Percentiles rank a stretch among this genome's conserved stretches.
Conservation (phyloP, 1,140 invertebrate genomes). For the Solenopsis invicta region DNA sequence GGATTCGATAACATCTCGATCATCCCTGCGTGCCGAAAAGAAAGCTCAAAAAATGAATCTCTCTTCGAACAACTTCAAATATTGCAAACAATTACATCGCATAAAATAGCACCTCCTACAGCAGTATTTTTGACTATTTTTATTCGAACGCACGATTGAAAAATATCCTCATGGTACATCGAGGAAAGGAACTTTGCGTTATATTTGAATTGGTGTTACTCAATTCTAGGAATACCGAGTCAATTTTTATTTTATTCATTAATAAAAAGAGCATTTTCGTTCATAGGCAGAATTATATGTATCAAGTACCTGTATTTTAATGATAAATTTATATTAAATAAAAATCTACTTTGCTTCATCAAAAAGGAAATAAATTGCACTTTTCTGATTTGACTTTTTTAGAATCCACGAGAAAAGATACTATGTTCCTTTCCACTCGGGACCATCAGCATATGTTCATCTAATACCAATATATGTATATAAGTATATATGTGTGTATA, state of each 20-base stretch:
- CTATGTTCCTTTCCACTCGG: slow-evolving; percentile 26
- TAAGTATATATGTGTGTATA: slow-evolving; percentile 26
- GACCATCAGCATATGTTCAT: slow-evolving; percentile 11
- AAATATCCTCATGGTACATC: slow-evolving; percentile 36
- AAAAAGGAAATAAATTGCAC: not conserved
- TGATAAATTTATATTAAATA: not conserved
- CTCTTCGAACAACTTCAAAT: not conserved
- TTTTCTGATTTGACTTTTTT: not conserved
- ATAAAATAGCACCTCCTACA: slow-evolving; percentile 44
- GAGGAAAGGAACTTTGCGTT: slow-evolving; percentile 45
- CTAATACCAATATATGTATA: slow-evolving; percentile 44
- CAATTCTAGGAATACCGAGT: not conserved
- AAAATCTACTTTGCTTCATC: slow-evolving; percentile 11
- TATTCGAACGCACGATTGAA: slow-evolving; percentile 19
- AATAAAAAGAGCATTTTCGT: not conserved
- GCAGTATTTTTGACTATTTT: slow-evolving; percentile 42
- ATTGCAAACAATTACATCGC: slow-evolving; percentile 23
- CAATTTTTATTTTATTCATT: slow-evolving; percentile 37
- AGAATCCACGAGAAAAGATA: slow-evolving; percentile 20
- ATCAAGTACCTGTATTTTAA: not conserved
- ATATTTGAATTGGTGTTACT: not conserved
- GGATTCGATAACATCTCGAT: slow-evolving; percentile 26
- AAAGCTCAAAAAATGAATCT: slow-evolving; percentile 25
- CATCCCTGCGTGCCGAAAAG: slow-evolving; percentile 1
- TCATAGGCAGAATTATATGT: not conserved